Evolutionary conservation across 1,140 invertebrate species (phyloP).

Genomic region (Diabrotica virgifera): DNA sequence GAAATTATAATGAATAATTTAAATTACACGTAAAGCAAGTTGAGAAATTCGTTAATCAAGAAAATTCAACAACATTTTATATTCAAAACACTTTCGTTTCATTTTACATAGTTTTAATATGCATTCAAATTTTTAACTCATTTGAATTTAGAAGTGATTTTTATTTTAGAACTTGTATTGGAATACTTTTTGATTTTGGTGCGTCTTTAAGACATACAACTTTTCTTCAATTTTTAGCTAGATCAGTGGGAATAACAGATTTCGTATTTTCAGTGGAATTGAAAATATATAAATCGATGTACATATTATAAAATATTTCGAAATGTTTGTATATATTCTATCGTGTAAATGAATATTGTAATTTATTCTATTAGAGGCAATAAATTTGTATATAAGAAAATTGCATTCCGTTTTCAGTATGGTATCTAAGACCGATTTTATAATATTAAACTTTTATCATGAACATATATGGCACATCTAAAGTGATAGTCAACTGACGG

Average conservation of each 20-base stretch:
- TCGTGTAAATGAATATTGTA: constrained; percentile 27
- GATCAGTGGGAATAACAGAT: constrained; percentile 26
- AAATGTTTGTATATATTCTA: constrained; percentile 39
- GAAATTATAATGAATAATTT: too few relatives aligned
- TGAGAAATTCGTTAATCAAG: neutral
- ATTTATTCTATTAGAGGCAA: constrained; percentile 30
- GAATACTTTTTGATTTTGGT: neutral
- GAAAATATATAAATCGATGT: constrained; percentile 43
- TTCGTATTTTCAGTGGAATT: constrained; percentile 41
- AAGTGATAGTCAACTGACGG: too few relatives aligned
- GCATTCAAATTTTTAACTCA: too few relatives aligned
- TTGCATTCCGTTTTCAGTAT: constrained; percentile 35
- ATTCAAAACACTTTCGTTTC: neutral
- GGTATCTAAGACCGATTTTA: constrained; percentile 17
- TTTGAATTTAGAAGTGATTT: neutral
- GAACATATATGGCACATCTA: too few relatives aligned
- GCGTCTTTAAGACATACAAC: neutral
- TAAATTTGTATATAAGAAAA: constrained; percentile 28
- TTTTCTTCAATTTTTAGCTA: neutral
- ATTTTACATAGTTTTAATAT: neutral
- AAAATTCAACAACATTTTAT: neutral
- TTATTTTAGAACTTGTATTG: neutral
- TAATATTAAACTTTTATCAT: too few relatives aligned
- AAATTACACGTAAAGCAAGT: too few relatives aligned
- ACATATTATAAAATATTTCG: constrained; percentile 44